These are phyloP conservation scores for Ganaspis sp. DNA, from an alignment of 1,140 invertebrate genomes.

Conservation along the genomic window DNA sequence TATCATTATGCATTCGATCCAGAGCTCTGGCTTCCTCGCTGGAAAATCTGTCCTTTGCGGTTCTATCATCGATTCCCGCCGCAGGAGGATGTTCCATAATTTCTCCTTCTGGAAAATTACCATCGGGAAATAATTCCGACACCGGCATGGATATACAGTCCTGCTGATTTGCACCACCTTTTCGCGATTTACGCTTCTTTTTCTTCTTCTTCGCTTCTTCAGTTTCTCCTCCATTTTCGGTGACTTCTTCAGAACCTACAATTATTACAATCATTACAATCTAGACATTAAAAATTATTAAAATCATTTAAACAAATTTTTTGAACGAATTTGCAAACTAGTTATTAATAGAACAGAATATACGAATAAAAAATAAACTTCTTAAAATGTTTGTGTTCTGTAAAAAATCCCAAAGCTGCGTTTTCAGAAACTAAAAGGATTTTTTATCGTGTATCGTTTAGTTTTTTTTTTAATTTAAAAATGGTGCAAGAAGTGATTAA, in stretches of 20 bases:
- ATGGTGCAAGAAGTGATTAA: no score
- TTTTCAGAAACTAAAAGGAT: no score
- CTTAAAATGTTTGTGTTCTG: no score
- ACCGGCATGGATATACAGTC: conserved; percentile 92
- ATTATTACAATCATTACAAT: neutral
- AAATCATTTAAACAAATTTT: no score
- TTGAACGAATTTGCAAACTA: no score
- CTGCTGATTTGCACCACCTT: conserved; percentile 81
- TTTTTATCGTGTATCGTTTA: no score
- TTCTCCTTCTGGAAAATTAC: conserved; percentile 87
- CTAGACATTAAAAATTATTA: no score
- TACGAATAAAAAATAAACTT: no score
- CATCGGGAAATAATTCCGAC: conserved; percentile 89
- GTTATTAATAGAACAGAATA: no score
- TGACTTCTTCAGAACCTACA: conserved; percentile 26
- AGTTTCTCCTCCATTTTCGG: conserved; percentile 65
- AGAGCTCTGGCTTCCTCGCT: conserved; percentile 93
- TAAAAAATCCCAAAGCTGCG: no score
- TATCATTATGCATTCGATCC: conserved; percentile 89
- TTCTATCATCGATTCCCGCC: conserved; percentile 85
- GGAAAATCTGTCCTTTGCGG: conserved; percentile 90
- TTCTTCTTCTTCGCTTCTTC: conserved; percentile 81
- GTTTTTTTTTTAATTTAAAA: no score
- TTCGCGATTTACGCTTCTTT: conserved; percentile 78
- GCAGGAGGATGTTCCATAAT: conserved; percentile 86